Percentiles rank a stretch among this genome's conserved stretches.
Evolutionary conservation across 2,113 vertebrate species (phyloP).

Genomic region (Xyrauchen texanus): DNA sequence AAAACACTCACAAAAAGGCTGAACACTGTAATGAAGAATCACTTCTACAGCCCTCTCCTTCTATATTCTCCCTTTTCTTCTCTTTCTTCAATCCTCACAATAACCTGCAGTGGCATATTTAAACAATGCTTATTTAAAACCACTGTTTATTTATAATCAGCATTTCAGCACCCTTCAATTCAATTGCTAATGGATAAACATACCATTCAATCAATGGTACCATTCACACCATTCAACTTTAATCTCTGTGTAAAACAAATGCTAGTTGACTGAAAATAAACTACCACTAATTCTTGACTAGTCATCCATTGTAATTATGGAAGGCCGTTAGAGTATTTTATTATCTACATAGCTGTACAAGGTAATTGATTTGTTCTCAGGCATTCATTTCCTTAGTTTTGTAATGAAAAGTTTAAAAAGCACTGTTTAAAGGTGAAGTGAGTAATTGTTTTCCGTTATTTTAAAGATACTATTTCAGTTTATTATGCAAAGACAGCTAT

Average conservation of each 20-base stretch:
- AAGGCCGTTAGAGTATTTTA: no score
- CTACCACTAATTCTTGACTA: not conserved
- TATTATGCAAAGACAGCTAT: no score
- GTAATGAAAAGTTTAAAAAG: no score
- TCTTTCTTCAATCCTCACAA: conserved; percentile 9
- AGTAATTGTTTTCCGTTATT: no score
- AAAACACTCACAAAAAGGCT: conserved; percentile 9
- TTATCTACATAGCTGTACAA: no score
- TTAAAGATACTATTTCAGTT: no score
- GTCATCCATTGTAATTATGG: not conserved
- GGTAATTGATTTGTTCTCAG: no score
- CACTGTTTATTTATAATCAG: no score
- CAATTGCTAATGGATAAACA: not conserved
- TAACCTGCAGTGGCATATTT: not conserved
- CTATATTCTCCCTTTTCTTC: conserved; percentile 4
- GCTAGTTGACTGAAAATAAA: not conserved
- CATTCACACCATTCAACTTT: no score
- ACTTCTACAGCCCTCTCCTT: not conserved
- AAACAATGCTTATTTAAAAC: not conserved
- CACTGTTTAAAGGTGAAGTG: no score
- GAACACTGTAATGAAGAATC: not conserved
- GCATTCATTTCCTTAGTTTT: no score
- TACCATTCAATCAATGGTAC: no score
- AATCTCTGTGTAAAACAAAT: not conserved
- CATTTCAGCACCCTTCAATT: not conserved